These are phyloP conservation scores for Hippocampus kuda DNA, from an alignment of 2,797 vertebrate genomes.

Conservation along the genomic window DNA sequence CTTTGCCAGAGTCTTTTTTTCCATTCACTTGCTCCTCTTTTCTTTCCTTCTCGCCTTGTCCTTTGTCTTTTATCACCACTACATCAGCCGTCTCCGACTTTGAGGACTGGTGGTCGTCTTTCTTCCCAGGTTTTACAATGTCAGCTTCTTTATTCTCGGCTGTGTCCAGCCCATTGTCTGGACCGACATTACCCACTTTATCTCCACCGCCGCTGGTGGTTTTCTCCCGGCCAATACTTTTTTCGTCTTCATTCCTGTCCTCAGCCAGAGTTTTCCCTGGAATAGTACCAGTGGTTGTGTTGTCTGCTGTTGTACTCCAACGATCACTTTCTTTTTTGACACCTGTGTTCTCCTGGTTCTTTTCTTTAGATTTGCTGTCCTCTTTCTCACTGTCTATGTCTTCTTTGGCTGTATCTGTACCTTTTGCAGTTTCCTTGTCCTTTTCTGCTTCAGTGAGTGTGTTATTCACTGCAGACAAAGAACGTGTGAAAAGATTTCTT, in stretches of 20 bases:
- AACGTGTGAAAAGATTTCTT: conserved; percentile 19
- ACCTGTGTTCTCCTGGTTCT: conserved; percentile 33
- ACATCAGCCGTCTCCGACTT: conserved; percentile 29
- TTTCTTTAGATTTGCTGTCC: conserved; percentile 27
- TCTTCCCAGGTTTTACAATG: conserved; percentile 31
- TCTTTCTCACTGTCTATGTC: conserved; percentile 40
- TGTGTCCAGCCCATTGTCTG: conserved; percentile 50
- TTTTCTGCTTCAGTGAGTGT: conserved; percentile 54
- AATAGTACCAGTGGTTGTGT: conserved; percentile 20
- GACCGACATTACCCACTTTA: conserved; percentile 36
- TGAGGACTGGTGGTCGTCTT: conserved; percentile 23
- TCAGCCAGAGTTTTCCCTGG: conserved; percentile 35
- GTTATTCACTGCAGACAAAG: conserved; percentile 57
- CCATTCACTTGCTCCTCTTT: conserved; percentile 59
- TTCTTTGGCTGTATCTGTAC: conserved; percentile 16
- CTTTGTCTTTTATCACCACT: conserved; percentile 54
- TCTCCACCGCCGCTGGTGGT: conserved; percentile 31
- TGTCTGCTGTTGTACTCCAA: conserved; percentile 41
- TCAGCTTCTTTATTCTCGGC: conserved; percentile 42
- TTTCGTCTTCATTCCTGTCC: conserved; percentile 30
- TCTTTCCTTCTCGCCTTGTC: conserved; percentile 44
- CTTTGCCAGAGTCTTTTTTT: conserved; percentile 41
- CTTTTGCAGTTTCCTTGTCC: conserved; percentile 35
- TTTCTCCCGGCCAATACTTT: conserved; percentile 37
- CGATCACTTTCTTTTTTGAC: conserved; percentile 26